Evolutionary conservation across 2,888 invertebrate species (phyloP), one percentile per base, ranked within the genome.

Genomic region (Colletes collaris): DNA sequence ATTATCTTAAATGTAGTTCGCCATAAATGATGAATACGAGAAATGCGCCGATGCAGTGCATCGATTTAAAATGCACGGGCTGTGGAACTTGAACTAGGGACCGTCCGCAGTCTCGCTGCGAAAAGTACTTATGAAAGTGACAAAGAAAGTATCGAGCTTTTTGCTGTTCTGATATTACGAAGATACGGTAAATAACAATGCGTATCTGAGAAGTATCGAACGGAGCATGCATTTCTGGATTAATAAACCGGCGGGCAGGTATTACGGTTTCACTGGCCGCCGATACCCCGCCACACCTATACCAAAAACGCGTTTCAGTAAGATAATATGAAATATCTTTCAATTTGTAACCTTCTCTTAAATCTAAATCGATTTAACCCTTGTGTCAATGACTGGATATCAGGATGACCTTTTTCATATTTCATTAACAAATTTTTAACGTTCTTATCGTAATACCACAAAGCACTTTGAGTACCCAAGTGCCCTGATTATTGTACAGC

Each of bases 181-280:
- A 27, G n/a, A 55, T 60, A 50, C 58, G 8, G n/a, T n/a, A 49
- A 63, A 66, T 60, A 53, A 11, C 44, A 35, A 84, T 83, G 75
- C 16, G 37, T 69, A 13, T 69, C 49, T 78, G 68, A 78, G 56
- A 49, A 44, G 5, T 46, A 53, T 60, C 50, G 13, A 40, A 52
- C 53, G 19, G 81, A 82, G 76, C 84, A 97, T 97, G 97, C 97
- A 97, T 96, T 97, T 97, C 95, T 97, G 97, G 97, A 97, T 97
- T 93, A 96, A 97, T 93, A 97, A 97, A 94, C 96, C 92, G 83
- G 96, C 91, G 96, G 96, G 93, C 96, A 96, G 93, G 94, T 94
- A 90, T 94, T 96, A 96, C 94, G 96, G 96, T 88, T 96, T 96
- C 93, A 95, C 94, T 91, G 96, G 96, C 90, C 95, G 96, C 90